Conservation (phyloP, 2,888 invertebrate genomes). For the Argyra leucocephala region DNA sequence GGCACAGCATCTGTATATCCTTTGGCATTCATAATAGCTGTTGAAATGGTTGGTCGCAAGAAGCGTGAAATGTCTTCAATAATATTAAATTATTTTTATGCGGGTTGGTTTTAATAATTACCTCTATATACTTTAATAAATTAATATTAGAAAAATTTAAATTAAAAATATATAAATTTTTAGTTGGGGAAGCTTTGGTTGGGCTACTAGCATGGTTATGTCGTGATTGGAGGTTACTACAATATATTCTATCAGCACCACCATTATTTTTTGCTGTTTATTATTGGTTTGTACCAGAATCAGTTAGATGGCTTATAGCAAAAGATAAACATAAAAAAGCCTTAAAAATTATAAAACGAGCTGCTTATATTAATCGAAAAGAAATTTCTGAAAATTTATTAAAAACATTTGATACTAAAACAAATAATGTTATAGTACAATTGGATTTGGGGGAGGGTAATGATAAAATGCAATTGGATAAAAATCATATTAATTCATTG, state of each 20-base stretch:
- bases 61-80: slow-evolving; percentile 55
- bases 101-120: slow-evolving; percentile 32
- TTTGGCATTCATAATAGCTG: slow-evolving; percentile 52
- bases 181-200: slow-evolving; percentile 52
- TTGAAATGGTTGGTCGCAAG: slow-evolving; percentile 56
- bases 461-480: neutral
- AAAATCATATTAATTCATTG: neutral
- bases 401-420: slow-evolving; percentile 38
- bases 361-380: slow-evolving; percentile 49
- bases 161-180: neutral
- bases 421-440: neutral
- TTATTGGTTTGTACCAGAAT: slow-evolving; percentile 57
- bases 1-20: slow-evolving; percentile 52
- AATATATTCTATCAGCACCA: slow-evolving; percentile 51
- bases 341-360: slow-evolving; percentile 47
- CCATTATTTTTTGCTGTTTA: slow-evolving; percentile 51
- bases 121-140: neutral
- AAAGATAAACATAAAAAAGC: slow-evolving; percentile 49
- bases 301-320: slow-evolving; percentile 56
- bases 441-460: neutral
- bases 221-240: slow-evolving; percentile 49
- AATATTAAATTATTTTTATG: slow-evolving; percentile 55
- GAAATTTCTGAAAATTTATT: slow-evolving; percentile 44
- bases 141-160: neutral
- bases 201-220: slow-evolving; percentile 52